Percentiles rank a stretch among this genome's conserved stretches.
Conservation (phyloP, 2,888 invertebrate genomes). For the Tridacna gigas region DNA sequence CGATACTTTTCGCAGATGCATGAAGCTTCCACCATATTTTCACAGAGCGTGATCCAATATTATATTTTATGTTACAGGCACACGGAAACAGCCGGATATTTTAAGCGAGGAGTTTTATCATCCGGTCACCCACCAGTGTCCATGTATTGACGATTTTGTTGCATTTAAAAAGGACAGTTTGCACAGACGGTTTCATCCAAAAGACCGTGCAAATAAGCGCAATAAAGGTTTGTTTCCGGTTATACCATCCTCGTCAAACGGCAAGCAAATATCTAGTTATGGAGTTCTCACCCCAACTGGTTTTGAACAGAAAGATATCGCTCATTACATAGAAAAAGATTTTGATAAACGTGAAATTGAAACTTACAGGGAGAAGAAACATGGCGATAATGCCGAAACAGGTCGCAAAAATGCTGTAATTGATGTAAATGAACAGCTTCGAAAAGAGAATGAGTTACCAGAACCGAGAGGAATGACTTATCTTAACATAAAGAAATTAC, state of each 20-base stretch:
- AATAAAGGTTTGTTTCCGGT: not conserved
- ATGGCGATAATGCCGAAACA: not conserved
- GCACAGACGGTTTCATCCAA: slow-evolving; percentile 39
- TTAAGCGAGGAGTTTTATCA: slow-evolving; percentile 41
- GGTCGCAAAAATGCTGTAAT: not conserved
- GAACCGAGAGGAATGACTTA: slow-evolving; percentile 37
- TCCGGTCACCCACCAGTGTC: slow-evolving; percentile 45
- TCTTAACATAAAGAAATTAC: slow-evolving; percentile 52
- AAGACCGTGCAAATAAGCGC: slow-evolving; percentile 11
- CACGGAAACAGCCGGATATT: slow-evolving; percentile 45
- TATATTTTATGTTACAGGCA: not conserved
- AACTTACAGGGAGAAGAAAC: slow-evolving; percentile 41
- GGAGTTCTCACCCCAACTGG: slow-evolving; percentile 42
- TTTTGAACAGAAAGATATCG: slow-evolving; percentile 26
- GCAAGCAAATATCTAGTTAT: not conserved
- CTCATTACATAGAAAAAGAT: slow-evolving; percentile 21
- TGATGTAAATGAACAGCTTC: slow-evolving; percentile 5
- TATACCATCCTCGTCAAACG: not conserved
- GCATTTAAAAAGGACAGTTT: slow-evolving; percentile 46
- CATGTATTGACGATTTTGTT: slow-evolving; percentile 49
- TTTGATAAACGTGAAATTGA: slow-evolving; percentile 31
- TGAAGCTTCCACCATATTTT: not conserved
- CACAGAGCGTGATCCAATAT: not conserved
- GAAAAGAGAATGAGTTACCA: not conserved
- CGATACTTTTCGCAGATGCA: too few species aligned